Percentiles rank a stretch among this genome's conserved stretches.
These are phyloP conservation scores for Hyaena hyaena DNA, from an alignment of 2,113 vertebrate species.

Conservation along the genomic window DNA sequence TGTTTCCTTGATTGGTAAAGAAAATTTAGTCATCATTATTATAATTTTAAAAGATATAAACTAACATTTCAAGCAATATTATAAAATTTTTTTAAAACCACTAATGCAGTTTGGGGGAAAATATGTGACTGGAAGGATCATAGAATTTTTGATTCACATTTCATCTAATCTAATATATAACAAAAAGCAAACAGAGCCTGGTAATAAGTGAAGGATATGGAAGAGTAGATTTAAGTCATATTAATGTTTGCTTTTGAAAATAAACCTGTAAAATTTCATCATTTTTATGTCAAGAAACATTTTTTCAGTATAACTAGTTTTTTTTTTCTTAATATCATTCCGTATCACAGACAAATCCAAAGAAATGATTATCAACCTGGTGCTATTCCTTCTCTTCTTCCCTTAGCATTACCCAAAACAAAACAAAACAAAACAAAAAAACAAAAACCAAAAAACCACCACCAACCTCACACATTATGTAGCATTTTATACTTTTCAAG, in stretches of 20 bases:
- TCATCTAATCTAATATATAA: neutral
- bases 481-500: neutral
- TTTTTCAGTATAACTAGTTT: neutral
- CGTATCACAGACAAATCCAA: neutral
- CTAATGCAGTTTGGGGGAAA: neutral
- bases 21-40: neutral
- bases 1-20: neutral
- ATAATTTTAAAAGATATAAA: neutral
- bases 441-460: neutral
- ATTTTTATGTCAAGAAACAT: neutral
- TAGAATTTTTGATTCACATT: neutral
- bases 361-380: neutral
- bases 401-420: neutral
- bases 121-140: neutral
- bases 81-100: neutral
- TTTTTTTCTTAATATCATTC: neutral
- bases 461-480: neutral
- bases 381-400: neutral
- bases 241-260: constrained; percentile 9
- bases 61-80: constrained; percentile 3
- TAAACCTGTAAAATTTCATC: neutral
- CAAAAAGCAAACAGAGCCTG: neutral
- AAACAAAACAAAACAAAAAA: neutral
- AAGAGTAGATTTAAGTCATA: neutral
- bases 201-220: neutral